Evolutionary conservation across 2,113 vertebrate species (phyloP).

Genomic region (mouse (Mus musculus)): DNA sequence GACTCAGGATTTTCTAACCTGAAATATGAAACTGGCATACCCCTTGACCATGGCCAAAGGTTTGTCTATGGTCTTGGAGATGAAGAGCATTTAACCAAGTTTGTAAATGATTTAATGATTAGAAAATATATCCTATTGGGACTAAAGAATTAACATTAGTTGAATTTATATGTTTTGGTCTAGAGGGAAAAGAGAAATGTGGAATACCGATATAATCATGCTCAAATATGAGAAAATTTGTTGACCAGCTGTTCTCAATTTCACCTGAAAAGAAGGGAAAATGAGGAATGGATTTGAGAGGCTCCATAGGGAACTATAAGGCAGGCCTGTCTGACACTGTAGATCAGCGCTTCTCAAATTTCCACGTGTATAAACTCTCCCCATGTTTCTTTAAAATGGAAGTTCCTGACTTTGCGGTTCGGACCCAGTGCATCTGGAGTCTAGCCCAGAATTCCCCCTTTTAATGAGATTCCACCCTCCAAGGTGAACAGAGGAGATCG

Average conservation of each 20-base stretch:
- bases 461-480: not conserved
- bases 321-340: not conserved
- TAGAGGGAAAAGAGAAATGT: conserved; percentile 13
- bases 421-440: not conserved
- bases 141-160: conserved; percentile 37
- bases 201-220: conserved; percentile 16
- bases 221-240: conserved; percentile 45
- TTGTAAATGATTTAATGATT: conserved; percentile 60
- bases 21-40: not conserved
- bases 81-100: conserved; percentile 41
- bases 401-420: not conserved
- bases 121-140: conserved; percentile 53
- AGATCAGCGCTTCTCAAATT: conserved; percentile 41
- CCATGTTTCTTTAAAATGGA: conserved; percentile 22
- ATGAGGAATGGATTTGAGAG: conserved; percentile 62
- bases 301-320: not conserved
- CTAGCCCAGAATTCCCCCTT: not conserved
- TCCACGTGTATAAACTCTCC: not conserved
- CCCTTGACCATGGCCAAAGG: conserved; percentile 7
- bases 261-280: conserved; percentile 25
- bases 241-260: conserved; percentile 67
- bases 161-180: conserved; percentile 53
- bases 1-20: conserved; percentile 4
- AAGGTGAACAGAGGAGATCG: not conserved
- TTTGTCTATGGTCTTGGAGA: conserved; percentile 3